Evolutionary conservation across 2,113 vertebrate genomes (phyloP).

Genomic region (Nyctereutes procyonoides): DNA sequence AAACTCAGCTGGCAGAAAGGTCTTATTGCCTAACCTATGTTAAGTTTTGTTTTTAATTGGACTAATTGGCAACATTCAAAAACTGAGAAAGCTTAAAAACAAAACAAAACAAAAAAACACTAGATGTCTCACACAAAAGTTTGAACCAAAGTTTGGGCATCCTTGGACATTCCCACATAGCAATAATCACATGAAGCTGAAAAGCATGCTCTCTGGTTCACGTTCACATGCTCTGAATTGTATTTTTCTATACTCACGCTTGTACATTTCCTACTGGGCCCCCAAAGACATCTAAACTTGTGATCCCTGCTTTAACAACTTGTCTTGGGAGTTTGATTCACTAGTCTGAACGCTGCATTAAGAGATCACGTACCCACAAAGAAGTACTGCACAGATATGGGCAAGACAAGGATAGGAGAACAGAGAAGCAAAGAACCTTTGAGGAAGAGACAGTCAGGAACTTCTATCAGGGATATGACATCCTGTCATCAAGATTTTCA

Average conservation of each 20-base stretch:
- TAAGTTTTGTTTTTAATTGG: background rate
- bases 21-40: background rate
- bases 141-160: background rate
- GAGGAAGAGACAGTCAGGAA: background rate
- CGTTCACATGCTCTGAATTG: background rate
- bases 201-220: background rate
- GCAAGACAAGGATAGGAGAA: background rate
- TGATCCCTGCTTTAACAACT: background rate
- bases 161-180: background rate
- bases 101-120: background rate
- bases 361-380: background rate
- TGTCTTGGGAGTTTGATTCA: constrained; percentile 31
- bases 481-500: background rate
- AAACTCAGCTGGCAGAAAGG: background rate
- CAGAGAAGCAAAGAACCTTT: background rate
- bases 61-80: constrained; percentile 26
- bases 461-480: background rate
- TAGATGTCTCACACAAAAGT: background rate
- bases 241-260: background rate
- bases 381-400: background rate
- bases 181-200: background rate
- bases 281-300: background rate
- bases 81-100: constrained; percentile 25
- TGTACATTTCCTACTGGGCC: background rate
- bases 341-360: background rate